Percentiles rank a stretch among this genome's conserved stretches.
These are phyloP conservation scores for Anser brachyrhynchus DNA, from an alignment of 2,113 vertebrate genomes.

Conservation along the genomic window DNA sequence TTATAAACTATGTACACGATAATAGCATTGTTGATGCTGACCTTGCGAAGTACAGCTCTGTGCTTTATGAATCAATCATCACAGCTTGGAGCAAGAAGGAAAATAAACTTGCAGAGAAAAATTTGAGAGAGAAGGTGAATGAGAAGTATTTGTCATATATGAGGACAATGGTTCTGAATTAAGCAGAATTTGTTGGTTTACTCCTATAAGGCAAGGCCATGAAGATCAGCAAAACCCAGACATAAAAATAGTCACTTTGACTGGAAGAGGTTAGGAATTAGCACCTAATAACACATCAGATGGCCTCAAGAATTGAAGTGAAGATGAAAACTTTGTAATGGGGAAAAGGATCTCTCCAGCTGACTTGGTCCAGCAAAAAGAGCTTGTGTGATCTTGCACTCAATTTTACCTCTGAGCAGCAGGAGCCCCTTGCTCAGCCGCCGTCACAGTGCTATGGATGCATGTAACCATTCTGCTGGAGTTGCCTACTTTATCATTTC, in stretches of 20 bases:
- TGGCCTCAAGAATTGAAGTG: neutral
- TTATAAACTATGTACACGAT: neutral
- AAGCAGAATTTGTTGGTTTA: neutral
- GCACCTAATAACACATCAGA: neutral
- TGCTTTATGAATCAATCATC: slow-evolving; percentile 1
- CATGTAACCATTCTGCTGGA: neutral
- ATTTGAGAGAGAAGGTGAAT: neutral
- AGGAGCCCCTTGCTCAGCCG: neutral
- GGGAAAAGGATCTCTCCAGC: neutral
- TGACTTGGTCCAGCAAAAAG: neutral
- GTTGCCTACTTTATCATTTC: neutral
- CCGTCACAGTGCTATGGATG: neutral
- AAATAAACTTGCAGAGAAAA: neutral
- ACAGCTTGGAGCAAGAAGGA: neutral
- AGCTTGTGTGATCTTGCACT: neutral
- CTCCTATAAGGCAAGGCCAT: neutral
- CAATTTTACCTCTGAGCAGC: neutral
- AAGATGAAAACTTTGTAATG: neutral
- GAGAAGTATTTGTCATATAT: neutral
- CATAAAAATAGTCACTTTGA: neutral
- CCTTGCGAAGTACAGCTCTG: neutral
- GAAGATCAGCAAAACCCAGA: neutral
- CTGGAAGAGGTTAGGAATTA: neutral
- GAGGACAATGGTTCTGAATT: neutral
- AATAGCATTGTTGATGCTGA: neutral